phyloP scores from a whole-genome alignment of 2,888 invertebrate genomes.

The Leucozona laternaria region DNA sequence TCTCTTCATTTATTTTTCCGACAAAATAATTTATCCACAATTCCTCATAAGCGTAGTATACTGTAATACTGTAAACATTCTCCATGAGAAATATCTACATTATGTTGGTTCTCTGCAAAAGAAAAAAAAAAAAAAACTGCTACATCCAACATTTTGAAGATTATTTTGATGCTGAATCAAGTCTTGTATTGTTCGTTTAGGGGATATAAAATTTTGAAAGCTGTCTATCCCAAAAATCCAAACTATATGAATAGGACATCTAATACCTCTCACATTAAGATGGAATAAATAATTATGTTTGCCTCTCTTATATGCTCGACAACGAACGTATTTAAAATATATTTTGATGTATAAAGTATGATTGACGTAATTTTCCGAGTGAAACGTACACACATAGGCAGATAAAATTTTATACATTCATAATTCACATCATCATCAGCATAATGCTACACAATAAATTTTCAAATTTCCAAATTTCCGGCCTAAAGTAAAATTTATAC shows the following conservation, averaged over 20 bases:
- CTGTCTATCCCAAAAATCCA: neutral
- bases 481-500: constrained; percentile 19
- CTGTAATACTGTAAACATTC: no score
- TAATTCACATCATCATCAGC: constrained; percentile 30
- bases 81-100: no score
- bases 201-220: constrained; percentile 17
- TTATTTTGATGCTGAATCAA: constrained; percentile 58
- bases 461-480: constrained; percentile 1
- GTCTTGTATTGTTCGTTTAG: constrained; percentile 42
- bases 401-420: constrained; percentile 34
- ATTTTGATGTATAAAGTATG: constrained; percentile 44
- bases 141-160: constrained; percentile 34
- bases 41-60: no score
- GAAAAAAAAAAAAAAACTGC: no score
- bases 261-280: neutral
- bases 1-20: no score
- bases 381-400: no score
- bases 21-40: no score
- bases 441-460: constrained; percentile 27
- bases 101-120: no score
- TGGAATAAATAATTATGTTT: constrained; percentile 63
- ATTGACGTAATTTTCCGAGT: constrained; percentile 60
- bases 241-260: constrained; percentile 34
- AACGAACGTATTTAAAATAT: neutral
- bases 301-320: constrained; percentile 13